Percentiles rank a stretch among this genome's conserved stretches.
Conservation (phyloP, 2,888 invertebrate species). For the Rhorus exstirpatorius region DNA sequence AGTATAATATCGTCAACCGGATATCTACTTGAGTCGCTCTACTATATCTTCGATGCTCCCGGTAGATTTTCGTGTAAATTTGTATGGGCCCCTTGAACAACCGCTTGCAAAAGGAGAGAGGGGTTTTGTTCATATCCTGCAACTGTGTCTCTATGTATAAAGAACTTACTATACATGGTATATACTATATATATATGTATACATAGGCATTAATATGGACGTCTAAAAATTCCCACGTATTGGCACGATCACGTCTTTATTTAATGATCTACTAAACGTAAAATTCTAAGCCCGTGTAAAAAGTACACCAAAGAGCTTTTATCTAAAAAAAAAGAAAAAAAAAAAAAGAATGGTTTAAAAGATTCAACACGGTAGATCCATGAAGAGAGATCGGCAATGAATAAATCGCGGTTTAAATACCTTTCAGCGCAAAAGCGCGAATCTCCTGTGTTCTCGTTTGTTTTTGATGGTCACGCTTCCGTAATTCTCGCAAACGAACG, state of each 20-base stretch:
- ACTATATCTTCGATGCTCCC: constrained; percentile 23
- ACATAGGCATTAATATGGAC: neutral
- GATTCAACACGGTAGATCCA: constrained; percentile 24
- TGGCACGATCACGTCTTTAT: neutral
- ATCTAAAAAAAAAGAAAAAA: no score
- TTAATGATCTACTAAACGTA: neutral
- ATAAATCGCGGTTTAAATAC: constrained; percentile 45
- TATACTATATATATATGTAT: neutral
- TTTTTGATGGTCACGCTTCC: constrained; percentile 60
- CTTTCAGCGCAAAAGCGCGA: constrained; percentile 60
- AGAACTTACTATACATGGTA: neutral
- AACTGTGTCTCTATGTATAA: constrained; percentile 7
- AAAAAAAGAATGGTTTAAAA: constrained; percentile 20
- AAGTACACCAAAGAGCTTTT: neutral
- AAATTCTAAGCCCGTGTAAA: neutral
- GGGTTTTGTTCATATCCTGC: constrained; percentile 21
- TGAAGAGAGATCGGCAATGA: constrained; percentile 12
- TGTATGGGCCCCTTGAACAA: constrained; percentile 39
- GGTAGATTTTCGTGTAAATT: constrained; percentile 32
- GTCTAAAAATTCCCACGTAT: constrained; percentile 38
- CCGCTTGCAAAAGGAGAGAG: constrained; percentile 49
- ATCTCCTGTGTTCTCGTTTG: constrained; percentile 42
- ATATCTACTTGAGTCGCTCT: constrained; percentile 51
- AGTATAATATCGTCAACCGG: constrained; percentile 52
- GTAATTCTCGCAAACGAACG: constrained; percentile 33